These are phyloP conservation scores for Dynastes tityus DNA, from an alignment of 2,888 invertebrate species.

Conservation along the genomic window DNA sequence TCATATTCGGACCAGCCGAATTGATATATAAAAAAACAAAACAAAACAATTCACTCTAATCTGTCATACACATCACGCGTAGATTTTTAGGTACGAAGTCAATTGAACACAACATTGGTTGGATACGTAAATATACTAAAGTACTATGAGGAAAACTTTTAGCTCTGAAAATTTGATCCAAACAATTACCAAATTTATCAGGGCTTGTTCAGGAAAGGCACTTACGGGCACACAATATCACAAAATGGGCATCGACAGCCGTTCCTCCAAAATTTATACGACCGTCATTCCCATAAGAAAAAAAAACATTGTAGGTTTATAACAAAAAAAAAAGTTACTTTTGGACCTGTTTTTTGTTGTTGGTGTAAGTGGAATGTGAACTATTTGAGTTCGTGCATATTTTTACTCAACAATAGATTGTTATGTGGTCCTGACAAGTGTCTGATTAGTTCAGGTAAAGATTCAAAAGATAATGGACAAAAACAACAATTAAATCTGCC, in stretches of 20 bases:
- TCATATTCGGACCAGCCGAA: conserved; percentile 65
- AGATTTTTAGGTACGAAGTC: conserved; percentile 68
- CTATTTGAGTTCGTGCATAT: conserved; percentile 80
- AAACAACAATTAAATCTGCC: conserved; percentile 90
- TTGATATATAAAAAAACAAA: conserved; percentile 31
- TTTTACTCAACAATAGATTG: conserved; percentile 89
- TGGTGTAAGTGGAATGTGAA: conserved; percentile 50
- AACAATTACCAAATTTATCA: conserved; percentile 34
- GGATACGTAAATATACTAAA: conserved; percentile 63
- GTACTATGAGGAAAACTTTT: conserved; percentile 59
- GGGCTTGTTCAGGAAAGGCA: conserved; percentile 55
- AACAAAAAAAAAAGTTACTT: conserved; percentile 38
- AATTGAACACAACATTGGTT: conserved; percentile 70
- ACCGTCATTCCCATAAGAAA: conserved; percentile 47
- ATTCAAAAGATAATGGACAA: conserved; percentile 89
- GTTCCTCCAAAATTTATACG: conserved; percentile 56
- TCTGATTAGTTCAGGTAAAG: conserved; percentile 88
- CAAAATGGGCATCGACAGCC: conserved; percentile 54
- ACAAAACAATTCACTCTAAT: conserved; percentile 36
- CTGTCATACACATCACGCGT: conserved; percentile 68
- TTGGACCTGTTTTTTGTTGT: conserved; percentile 14
- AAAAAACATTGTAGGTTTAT: conserved; percentile 44
- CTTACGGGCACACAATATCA: conserved; percentile 60
- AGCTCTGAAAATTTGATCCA: conserved; percentile 41
- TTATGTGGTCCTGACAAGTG: conserved; percentile 92